Conservation (phyloP, 1,140 invertebrate species). For the Oryzaephilus surinamensis region DNA sequence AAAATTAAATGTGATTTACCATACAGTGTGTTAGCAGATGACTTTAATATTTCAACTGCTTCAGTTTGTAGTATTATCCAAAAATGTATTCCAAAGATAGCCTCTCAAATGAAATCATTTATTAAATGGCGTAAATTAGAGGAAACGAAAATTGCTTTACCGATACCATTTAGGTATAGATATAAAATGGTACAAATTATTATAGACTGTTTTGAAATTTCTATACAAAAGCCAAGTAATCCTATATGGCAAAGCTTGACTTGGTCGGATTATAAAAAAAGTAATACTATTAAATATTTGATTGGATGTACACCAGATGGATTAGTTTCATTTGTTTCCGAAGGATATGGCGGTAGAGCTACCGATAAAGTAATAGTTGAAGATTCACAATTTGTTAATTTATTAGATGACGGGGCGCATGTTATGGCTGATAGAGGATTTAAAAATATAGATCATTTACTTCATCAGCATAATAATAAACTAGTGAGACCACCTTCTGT, state of each 20-base stretch:
- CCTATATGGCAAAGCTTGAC: conserved; percentile 25
- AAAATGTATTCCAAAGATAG: conserved; percentile 3
- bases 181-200: conserved; percentile 8
- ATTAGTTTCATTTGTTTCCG: conserved; percentile 37
- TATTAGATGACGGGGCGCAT: conserved; percentile 14
- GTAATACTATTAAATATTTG: conserved; percentile 36
- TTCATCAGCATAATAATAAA: conserved; percentile 20
- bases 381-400: conserved; percentile 27
- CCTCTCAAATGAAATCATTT: conserved; percentile 1
- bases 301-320: conserved; percentile 36
- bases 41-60: not conserved
- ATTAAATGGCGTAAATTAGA: conserved; percentile 3
- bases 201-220: conserved; percentile 33
- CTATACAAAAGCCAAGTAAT: conserved; percentile 30
- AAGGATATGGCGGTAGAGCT: conserved; percentile 33
- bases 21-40: conserved; percentile 2
- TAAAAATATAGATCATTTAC: conserved; percentile 27
- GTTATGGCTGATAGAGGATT: conserved; percentile 35
- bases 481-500: conserved; percentile 26
- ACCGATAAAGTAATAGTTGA: conserved; percentile 32
- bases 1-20: not conserved
- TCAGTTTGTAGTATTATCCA: not conserved
- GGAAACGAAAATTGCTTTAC: conserved; percentile 1
- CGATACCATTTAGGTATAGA: conserved; percentile 7
- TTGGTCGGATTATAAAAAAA: conserved; percentile 34